Base-by-base conservation (phyloP, 2,113 vertebrate species). In the Oophaga pumilio region DNA sequence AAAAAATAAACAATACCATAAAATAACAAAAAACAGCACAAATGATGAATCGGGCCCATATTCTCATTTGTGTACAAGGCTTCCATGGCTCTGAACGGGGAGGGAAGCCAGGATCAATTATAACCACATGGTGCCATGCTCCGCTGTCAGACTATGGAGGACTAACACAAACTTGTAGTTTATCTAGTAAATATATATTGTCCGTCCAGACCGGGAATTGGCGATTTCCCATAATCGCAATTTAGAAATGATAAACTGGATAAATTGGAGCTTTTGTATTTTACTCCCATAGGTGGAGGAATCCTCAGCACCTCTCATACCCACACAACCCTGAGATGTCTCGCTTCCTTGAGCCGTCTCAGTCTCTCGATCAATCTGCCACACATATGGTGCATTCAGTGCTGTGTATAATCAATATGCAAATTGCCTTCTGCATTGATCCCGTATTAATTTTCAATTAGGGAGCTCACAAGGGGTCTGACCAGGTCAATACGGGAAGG, bases 401-500 rank as follows among this genome's bases (percentile, higher is more conserved):
- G 96, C 96, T 97, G 97, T 98, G 98, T 98, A 96, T 98, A 96
- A 99, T 99, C 98, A 99, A 99, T 99, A 99, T 99, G 98, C 97
- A 99, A 99, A 99, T 99, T 93, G 96, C 94, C 95, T 92, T 80
- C 94, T 91, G 96, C 96, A 99, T 99, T 95, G 97, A 99, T 99
- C 97, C 93, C 88, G 96, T 99, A 99, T 99, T 99, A 99, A 99
- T 99, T 99, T 99, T 99, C 98, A 99, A 99, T 99, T 99, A 99
- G 97, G 95, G 95, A 97, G 97, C 95, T 96, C 97, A 97, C 97
- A 88, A 93, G 97, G 97, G 97, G 96, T 97, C 96, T 96, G 94
- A 91, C 92, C 95, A 94, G 97, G 97, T 99, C 98, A 98, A 98
- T 99, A 98, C 90, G 93, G 33, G 87, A 87, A 82, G 85, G n/a